phyloP scores from a whole-genome alignment of 2,797 vertebrate genomes.

The Xiphophorus birchmanni region DNA sequence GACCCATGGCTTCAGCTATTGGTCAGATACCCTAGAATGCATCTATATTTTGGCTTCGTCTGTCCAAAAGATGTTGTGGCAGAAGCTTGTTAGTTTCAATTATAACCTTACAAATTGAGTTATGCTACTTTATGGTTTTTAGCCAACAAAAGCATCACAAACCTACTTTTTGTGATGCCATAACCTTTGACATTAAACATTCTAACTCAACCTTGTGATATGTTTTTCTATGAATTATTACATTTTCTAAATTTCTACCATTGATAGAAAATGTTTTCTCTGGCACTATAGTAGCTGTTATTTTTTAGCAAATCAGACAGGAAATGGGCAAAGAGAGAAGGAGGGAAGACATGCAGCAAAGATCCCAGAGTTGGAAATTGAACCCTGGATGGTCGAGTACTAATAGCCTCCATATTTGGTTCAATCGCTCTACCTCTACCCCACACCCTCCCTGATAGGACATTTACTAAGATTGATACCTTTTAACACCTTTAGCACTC shows the following conservation, averaged over 20 bases:
- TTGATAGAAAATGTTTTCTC: neutral
- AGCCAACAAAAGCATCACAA: neutral
- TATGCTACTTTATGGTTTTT: neutral
- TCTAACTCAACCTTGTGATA: neutral
- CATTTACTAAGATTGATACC: too few species aligned
- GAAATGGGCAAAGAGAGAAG: neutral
- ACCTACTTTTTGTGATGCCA: neutral
- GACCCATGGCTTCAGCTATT: neutral
- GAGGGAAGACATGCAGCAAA: neutral
- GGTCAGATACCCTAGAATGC: neutral
- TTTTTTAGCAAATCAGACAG: neutral
- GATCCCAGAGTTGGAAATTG: neutral
- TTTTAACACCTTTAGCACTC: too few species aligned
- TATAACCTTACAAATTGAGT: neutral
- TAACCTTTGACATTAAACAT: neutral
- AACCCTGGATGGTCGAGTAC: too few species aligned
- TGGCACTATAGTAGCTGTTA: neutral
- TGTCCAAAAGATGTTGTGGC: neutral
- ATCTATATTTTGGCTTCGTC: neutral
- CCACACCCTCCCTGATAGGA: too few species aligned
- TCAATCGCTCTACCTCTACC: too few species aligned
- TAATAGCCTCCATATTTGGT: too few species aligned
- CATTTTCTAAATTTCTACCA: neutral
- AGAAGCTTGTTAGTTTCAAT: neutral
- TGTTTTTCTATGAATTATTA: neutral